These are phyloP conservation scores for Hirtodrosophila cameraria DNA, from an alignment of 2,888 invertebrate genomes.

Conservation along the genomic window DNA sequence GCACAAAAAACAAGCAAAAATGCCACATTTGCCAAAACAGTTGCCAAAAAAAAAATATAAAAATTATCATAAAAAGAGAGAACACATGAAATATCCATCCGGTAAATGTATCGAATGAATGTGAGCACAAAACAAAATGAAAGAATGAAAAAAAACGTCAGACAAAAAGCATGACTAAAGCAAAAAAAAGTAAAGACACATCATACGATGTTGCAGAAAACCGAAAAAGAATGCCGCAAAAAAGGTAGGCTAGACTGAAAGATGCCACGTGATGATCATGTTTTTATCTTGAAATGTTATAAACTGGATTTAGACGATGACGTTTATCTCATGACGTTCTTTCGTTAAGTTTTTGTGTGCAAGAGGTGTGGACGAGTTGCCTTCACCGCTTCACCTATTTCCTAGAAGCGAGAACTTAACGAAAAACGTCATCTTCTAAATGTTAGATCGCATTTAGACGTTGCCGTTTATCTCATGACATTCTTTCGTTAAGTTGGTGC, in stretches of 20 bases:
- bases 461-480: too few relatives aligned
- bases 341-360: too few relatives aligned
- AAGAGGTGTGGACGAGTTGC: too few relatives aligned
- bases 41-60: conserved; percentile 9
- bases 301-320: too few relatives aligned
- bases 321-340: too few relatives aligned
- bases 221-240: conserved; percentile 37
- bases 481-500: too few relatives aligned
- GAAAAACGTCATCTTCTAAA: too few relatives aligned
- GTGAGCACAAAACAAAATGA: conserved; percentile 18
- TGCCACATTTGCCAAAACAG: conserved; percentile 30
- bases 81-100: conserved; percentile 43
- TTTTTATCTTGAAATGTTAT: too few relatives aligned
- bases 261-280: conserved; percentile 8
- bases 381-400: too few relatives aligned
- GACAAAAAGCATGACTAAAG: conserved; percentile 41
- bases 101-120: conserved; percentile 41
- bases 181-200: conserved; percentile 51
- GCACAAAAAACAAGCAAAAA: conserved; percentile 28
- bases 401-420: too few relatives aligned
- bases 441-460: too few relatives aligned
- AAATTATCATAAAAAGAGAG: conserved; percentile 13
- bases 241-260: conserved; percentile 7
- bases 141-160: conserved; percentile 49
- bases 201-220: conserved; percentile 74